These are phyloP conservation scores for Euplexia lucipara DNA, from an alignment of 2,888 invertebrate genomes.

Conservation along the genomic window DNA sequence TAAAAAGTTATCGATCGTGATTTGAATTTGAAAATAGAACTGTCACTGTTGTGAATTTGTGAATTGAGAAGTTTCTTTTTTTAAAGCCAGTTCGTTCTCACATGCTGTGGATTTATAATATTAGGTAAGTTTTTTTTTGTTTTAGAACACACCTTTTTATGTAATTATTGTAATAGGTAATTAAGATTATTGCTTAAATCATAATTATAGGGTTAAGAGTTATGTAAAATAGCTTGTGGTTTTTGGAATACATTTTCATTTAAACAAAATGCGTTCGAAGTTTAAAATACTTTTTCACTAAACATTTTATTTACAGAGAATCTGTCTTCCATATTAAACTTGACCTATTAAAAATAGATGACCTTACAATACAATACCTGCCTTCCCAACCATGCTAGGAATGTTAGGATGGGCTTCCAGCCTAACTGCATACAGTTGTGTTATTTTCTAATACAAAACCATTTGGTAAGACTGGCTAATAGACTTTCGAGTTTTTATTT, in stretches of 20 bases:
- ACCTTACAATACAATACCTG: no score
- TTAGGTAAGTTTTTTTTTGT: constrained; percentile 39
- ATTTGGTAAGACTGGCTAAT: no score
- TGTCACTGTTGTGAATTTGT: constrained; percentile 55
- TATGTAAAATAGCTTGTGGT: no score
- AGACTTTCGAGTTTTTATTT: no score
- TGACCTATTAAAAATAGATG: background rate
- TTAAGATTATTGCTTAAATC: background rate
- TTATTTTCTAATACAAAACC: no score
- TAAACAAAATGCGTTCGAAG: no score
- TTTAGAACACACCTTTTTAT: constrained; percentile 2
- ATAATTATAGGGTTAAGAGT: no score
- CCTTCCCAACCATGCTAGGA: no score
- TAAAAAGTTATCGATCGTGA: constrained; percentile 53
- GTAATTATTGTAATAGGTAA: background rate
- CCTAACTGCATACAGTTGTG: no score
- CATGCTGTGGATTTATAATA: constrained; percentile 47
- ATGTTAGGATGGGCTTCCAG: no score
- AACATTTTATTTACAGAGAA: background rate
- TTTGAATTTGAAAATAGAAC: constrained; percentile 50
- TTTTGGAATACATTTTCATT: no score
- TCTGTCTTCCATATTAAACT: background rate
- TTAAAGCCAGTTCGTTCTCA: constrained; percentile 43
- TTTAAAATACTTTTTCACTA: background rate
- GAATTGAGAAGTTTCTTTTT: constrained; percentile 41